Conservation (phyloP, 2,888 invertebrate species). For the Erebia epiphron region DNA sequence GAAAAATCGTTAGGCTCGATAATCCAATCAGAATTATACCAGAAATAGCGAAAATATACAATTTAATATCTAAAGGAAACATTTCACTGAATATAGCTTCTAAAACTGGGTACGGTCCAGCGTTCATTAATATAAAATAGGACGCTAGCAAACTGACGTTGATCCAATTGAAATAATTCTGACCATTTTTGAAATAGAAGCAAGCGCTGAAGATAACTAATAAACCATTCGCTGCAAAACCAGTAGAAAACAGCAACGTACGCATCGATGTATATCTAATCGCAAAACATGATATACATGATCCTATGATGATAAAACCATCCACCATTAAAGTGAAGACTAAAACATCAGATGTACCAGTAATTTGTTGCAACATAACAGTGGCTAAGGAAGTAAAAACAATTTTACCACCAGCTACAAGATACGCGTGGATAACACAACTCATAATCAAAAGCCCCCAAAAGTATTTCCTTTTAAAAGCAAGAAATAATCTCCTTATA, state of each 20-base stretch:
- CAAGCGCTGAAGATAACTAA: conserved; percentile 14
- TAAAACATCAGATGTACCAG: conserved; percentile 12
- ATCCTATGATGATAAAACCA: conserved; percentile 15
- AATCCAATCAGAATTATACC: conserved; percentile 1
- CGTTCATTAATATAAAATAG: conserved; percentile 21
- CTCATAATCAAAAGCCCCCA: conserved; percentile 34
- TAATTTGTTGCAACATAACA: conserved; percentile 24
- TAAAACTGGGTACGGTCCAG: conserved; percentile 23
- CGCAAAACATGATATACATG: conserved; percentile 21
- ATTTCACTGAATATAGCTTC: conserved; percentile 28
- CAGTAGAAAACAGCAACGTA: conserved; percentile 18
- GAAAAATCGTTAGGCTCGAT: conserved; percentile 1
- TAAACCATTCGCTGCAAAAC: conserved; percentile 14
- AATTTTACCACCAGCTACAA: conserved; percentile 37
- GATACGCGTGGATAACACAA: conserved; percentile 29
- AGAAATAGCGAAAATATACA: conserved; percentile 21
- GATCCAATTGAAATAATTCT: conserved; percentile 13
- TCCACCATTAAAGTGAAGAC: conserved; percentile 21
- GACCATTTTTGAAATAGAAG: conserved; percentile 15
- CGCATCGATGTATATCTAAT: conserved; percentile 20
- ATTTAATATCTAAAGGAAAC: conserved; percentile 27
- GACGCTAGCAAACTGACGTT: conserved; percentile 11
- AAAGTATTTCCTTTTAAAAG: conserved; percentile 35
- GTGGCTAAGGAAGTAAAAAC: conserved; percentile 37
- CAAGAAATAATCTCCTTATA: conserved; percentile 22